phyloP scores from a whole-genome alignment of 1,140 invertebrate species.

The Triops longicaudatus region DNA sequence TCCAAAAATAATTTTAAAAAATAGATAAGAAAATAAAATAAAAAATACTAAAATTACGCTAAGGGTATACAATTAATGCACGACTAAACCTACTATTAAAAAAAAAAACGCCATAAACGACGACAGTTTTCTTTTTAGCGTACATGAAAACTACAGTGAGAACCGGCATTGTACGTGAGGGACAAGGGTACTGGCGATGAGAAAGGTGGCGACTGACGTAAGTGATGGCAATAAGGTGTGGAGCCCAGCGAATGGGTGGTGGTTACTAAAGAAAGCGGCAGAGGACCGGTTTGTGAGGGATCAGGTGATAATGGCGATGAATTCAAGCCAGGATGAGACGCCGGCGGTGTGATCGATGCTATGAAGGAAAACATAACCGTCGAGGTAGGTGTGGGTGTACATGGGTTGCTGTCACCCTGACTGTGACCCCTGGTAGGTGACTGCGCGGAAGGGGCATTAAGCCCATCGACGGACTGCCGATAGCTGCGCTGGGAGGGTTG shows the following conservation, averaged over 20 bases:
- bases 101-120: too few relatives aligned
- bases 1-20: too few relatives aligned
- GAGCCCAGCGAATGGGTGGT: slow-evolving; percentile 21
- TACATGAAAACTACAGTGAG: too few relatives aligned
- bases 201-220: neutral
- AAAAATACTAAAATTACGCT: too few relatives aligned
- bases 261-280: slow-evolving; percentile 28
- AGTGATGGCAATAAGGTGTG: neutral
- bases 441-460: slow-evolving; percentile 17
- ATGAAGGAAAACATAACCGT: slow-evolving; percentile 28
- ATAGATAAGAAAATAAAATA: too few relatives aligned
- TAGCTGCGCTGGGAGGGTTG: slow-evolving; percentile 61
- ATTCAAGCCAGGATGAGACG: slow-evolving; percentile 22
- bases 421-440: slow-evolving; percentile 28
- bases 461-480: slow-evolving; percentile 56
- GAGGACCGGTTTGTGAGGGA: slow-evolving; percentile 17
- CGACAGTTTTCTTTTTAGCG: too few relatives aligned
- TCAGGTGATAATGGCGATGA: slow-evolving; percentile 29
- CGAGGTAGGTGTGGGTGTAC: slow-evolving; percentile 28
- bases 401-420: slow-evolving; percentile 23
- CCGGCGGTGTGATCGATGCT: slow-evolving; percentile 28
- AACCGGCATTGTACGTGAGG: slow-evolving; percentile 27
- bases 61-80: too few relatives aligned
- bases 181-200: slow-evolving; percentile 24
- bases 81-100: too few relatives aligned